Evolutionary conservation across 2,888 invertebrate genomes (phyloP).

Genomic region (Zootermopsis nevadensis): DNA sequence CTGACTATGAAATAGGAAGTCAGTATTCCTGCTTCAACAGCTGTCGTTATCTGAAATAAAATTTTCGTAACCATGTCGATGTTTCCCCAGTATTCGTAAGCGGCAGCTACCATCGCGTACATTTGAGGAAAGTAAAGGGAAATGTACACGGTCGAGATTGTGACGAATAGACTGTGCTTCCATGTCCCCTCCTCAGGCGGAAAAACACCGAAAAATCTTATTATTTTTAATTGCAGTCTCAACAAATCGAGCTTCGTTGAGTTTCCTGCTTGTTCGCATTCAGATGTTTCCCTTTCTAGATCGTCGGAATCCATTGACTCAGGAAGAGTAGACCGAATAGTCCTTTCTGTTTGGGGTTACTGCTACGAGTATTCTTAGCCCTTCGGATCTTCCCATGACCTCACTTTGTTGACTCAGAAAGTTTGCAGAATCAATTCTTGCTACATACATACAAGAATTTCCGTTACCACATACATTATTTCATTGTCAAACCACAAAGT

Average conservation of each 20-base stretch:
- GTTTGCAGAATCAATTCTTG: no score
- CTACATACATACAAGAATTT: no score
- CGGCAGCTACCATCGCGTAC: background rate
- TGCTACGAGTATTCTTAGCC: no score
- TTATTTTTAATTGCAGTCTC: background rate
- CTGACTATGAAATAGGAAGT: background rate
- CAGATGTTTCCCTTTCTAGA: background rate
- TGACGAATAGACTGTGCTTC: background rate
- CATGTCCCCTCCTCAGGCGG: background rate
- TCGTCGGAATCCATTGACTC: background rate
- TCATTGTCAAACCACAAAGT: no score
- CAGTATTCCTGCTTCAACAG: background rate
- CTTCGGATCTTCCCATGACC: no score
- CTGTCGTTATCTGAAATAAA: background rate
- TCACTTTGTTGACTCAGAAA: no score
- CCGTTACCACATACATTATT: no score
- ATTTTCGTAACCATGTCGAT: background rate
- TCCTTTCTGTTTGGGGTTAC: no score
- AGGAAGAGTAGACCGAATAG: no score
- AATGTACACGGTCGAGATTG: background rate
- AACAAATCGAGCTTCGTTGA: background rate
- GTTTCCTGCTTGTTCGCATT: background rate
- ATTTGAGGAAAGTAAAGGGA: background rate
- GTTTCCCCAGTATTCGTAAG: constrained; percentile 7
- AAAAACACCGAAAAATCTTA: background rate